phyloP scores from a whole-genome alignment of 64 coral and sea anemone genomes.

The Pocillopora verrucosa region DNA sequence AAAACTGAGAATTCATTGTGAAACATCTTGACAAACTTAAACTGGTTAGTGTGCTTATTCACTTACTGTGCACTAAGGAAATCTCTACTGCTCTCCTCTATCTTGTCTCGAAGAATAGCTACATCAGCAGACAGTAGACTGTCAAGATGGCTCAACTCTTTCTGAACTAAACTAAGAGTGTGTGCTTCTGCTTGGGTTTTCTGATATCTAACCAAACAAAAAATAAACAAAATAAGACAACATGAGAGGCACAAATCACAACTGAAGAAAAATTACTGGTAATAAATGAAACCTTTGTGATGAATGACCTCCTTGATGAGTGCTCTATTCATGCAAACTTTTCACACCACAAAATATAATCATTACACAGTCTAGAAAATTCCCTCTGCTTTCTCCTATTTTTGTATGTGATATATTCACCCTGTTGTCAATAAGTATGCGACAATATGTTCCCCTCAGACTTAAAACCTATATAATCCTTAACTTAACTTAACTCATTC shows the following conservation, averaged over 20 bases:
- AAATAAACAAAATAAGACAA: not conserved
- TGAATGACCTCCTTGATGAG: no score
- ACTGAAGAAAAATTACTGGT: no score
- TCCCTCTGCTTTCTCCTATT: no score
- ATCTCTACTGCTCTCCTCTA: conserved; percentile 89
- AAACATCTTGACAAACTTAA: not conserved
- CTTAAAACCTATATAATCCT: no score
- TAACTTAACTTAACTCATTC: no score
- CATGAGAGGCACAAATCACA: not conserved
- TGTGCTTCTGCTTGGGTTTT: conserved; percentile 87
- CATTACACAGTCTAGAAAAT: no score
- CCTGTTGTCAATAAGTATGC: no score
- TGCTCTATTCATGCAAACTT: no score
- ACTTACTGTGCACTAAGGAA: conserved; percentile 85
- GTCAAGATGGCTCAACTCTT: conserved; percentile 88
- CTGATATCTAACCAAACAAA: conserved; percentile 56
- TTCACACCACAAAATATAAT: no score
- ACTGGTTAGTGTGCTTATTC: not conserved
- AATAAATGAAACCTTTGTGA: no score
- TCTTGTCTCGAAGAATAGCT: conserved; percentile 87
- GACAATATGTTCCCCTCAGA: no score
- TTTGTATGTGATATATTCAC: no score
- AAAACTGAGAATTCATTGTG: not conserved
- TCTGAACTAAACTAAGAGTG: conserved; percentile 75
- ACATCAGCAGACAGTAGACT: conserved; percentile 85